Evolutionary conservation across 2,888 invertebrate genomes (phyloP), one percentile per base, ranked within the genome.

Genomic region (Saturnia japonica): DNA sequence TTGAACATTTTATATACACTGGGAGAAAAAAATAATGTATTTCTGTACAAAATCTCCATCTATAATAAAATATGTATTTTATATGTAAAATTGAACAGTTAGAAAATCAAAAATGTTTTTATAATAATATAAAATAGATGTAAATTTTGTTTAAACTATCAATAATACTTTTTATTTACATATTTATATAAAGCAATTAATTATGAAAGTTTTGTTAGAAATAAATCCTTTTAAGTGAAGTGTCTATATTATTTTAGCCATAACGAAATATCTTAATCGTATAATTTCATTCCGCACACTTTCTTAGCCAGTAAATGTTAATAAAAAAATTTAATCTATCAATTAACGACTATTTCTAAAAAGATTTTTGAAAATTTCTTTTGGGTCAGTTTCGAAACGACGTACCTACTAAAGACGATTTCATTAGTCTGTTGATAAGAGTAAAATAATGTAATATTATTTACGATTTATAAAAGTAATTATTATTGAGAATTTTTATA

Each of bases 181-280:
- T 14, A 60, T 60, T 28, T 28, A 3, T 60, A 60, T 60, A 14
- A 25, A 57, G 19, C 11, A 64, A 40, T 19, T n/a, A 4, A 16
- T 7, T 34, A 62, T 28, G 62, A 28, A n/a, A 12, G 19, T 40
- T 19, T 64, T 64, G 40, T 64, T 64, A 64, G 6, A 40, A 64
- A 64, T 64, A 64, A 64, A 64, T 40, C n/a, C n/a, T 40, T 64
- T 40, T 64, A 64, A 64, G 12, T 40, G n/a, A 64, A 40, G 3
- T 40, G 25, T 28, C 11, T 62, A 40, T 40, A 12, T 64, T 40
- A 28, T 64, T 60, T 14, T 28, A 60, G 11, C 28, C 22, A 54
- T 22, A 54, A 22, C 22, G n/a, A 7, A 47, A 47, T 47, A 19
- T n/a, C 16, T 47, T 47, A n/a, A 1, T 7, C 7, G 45, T 47